Evolutionary conservation across 2,797 vertebrate genomes (phyloP), one percentile per base, ranked within the genome.

Genomic region (Alfaro cultratus): DNA sequence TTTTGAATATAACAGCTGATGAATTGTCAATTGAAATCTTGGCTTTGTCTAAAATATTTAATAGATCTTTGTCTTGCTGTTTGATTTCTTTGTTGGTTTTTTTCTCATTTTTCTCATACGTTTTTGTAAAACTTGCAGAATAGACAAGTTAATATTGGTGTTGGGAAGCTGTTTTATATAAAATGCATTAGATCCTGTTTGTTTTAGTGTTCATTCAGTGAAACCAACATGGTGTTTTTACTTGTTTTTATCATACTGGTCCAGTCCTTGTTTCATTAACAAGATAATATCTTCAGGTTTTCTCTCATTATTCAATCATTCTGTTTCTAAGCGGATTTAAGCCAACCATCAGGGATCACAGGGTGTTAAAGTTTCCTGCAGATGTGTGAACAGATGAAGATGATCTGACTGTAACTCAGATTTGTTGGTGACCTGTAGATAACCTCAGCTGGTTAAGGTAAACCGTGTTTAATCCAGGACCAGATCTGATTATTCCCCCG

Each of bases 401-500:
- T 60, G 34, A 36, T 68, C 36, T 18, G 62, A 51, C 11, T 13
- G 5, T 11, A 36, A 70, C 34, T 39, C 45, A 49, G 75, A 83
- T 78, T 67, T 39, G 75, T 71, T 23, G 9, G 12, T n/a, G 82
- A 86, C 76, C 83, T 70, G 51, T 74, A 80, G 78, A 78, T 68
- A 46, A 87, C 74, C 84, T 70, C 75, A 75, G 74, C 68, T 47
- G 47, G 12, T 76, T 72, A 18, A 81, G 76, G 29, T 60, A 77
- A 89, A 88, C 80, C 3, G 4, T 36, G 75, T 88, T 76, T 81
- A 72, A 85, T 45, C 81, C 21, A 55, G 6, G 51, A 53, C 57
- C 77, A 53, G 71, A 85, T 70, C 15, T 0, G 81, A 80, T 88
- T 87, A 88, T 13, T 3, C 3, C 36, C 53, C 0, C 70, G 49